Base-by-base conservation (phyloP, 2,888 invertebrate genomes). In the Rhagonycha lutea region DNA sequence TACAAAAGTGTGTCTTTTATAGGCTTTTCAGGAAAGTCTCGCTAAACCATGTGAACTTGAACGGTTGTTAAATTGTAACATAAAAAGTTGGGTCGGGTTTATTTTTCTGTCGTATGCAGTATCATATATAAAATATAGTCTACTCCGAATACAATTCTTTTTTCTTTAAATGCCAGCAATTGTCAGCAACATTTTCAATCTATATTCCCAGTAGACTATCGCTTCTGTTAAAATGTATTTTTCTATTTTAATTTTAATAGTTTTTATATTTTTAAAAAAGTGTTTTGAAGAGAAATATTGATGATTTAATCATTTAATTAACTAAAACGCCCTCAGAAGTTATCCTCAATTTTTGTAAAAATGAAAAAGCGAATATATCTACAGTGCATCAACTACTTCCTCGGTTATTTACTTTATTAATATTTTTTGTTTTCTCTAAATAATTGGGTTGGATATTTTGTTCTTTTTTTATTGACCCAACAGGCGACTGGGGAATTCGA, bases 91-190 rank as follows among this genome's bases (percentile, higher is more conserved):
- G 79, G 81, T 81, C 47, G 47, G 47, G 47, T 47, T 47, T 83
- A 82, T 82, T 83, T 81, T 82, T 81, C 81, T 81, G 79, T 79
- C 81, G 81, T 82, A 83, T 82, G 82, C 83, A 82, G 83, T 82
- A 83, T 83, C 84, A 81, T 83, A 83, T 83, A 84, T 83, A 83
- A 84, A 83, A 83, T 83, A 83, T 82, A 76, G 82, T 79, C 81
- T 80, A 78, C 80, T 79, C 76, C 80, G 80, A 83, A 80, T 74
- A 77, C 82, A 83, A 83, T 84, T 83, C 83, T 84, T 83, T 83
- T 84, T 83, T 80, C 82, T 83, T 83, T 84, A 83, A 84, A 83
- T 81, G 82, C 79, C 76, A 81, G 84, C 84, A 83, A 84, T 84
- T 84, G 84, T 84, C 82, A 47, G 47, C 47, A 47, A 47, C 47